Base-by-base conservation (phyloP, 1,140 invertebrate species). In the Drosophila repleta region DNA sequence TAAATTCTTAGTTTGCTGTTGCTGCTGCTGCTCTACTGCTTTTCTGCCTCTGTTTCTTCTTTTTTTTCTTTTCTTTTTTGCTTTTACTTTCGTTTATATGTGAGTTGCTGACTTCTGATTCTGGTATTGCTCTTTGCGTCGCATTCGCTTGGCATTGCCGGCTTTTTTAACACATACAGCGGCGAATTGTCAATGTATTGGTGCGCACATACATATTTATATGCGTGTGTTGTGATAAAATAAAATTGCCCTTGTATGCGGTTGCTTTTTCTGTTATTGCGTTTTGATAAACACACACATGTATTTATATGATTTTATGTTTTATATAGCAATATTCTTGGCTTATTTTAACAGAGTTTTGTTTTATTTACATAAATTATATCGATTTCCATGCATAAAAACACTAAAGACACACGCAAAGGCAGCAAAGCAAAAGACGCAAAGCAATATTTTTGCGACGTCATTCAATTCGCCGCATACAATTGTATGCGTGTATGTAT, bases 381-480 rank as follows among this genome's bases (percentile, higher is more conserved):
- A 88, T 88, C 83, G 83, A 88, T 87, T 88, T 78, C 75, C 64
- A 49, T 77, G 61, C 55, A 70, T 63, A 71, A 70, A 79, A 82
- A 73, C 56, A 65, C 53, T 65, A 51, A 57, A 70, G 37, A 72
- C 48, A 49, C 43, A 81, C n/a, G n/a, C 41, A 43, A 43, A 43
- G 1, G 13, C 13, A 39, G 48, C 51, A 60, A 69, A 68, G 41
- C 53, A 55, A 21, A 57, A 83, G 65, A 78, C 74, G 63, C 67
- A 73, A 46, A 85, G 62, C 21, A 76, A 73, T 68, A 68, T 76
- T 70, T 88, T 72, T 88, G 75, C 83, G 83, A 88, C 83, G 83
- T 87, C 83, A 87, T 83, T 87, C 68, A 87, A 88, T 88, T 88
- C 83, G 83, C 83, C 83, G 83, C 79, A 77, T 35, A 69, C 37